Evolutionary conservation across 2,888 invertebrate genomes (phyloP).

Genomic region (Criorhina ranunculi): DNA sequence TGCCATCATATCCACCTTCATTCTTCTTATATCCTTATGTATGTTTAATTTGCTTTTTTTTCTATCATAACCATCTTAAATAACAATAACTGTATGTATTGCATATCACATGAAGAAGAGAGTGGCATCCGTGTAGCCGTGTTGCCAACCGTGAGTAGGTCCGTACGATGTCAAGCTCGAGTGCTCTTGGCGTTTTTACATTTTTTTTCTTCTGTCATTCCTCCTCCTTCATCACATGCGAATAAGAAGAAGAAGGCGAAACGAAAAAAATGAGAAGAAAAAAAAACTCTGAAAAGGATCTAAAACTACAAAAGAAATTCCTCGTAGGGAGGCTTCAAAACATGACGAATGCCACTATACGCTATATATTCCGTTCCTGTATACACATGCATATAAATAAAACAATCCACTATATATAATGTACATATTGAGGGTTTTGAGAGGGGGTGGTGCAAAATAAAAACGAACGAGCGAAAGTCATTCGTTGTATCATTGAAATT

Average conservation of each 20-base stretch:
- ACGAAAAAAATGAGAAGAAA: constrained; percentile 12
- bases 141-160: constrained; percentile 61
- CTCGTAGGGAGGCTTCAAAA: constrained; percentile 59
- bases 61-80: constrained; percentile 60
- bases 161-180: constrained; percentile 69
- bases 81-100: constrained; percentile 55
- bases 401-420: constrained; percentile 19
- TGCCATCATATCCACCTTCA: constrained; percentile 16
- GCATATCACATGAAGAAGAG: constrained; percentile 13
- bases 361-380: constrained; percentile 19
- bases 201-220: constrained; percentile 22
- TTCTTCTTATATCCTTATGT: constrained; percentile 31
- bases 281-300: constrained; percentile 58
- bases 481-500: constrained; percentile 71
- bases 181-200: constrained; percentile 69
- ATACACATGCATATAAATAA: constrained; percentile 4
- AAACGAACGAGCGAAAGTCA: constrained; percentile 68
- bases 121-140: constrained; percentile 49
- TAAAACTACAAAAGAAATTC: constrained; percentile 75
- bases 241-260: constrained; percentile 8
- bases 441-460: constrained; percentile 40
- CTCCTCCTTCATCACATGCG: constrained; percentile 26
- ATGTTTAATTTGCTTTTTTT: constrained; percentile 34
- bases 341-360: constrained; percentile 67
- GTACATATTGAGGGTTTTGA: background rate